These are phyloP conservation scores for Actinernus sp. DNA, from an alignment of 92 coral and sea anemone species.

Conservation along the genomic window DNA sequence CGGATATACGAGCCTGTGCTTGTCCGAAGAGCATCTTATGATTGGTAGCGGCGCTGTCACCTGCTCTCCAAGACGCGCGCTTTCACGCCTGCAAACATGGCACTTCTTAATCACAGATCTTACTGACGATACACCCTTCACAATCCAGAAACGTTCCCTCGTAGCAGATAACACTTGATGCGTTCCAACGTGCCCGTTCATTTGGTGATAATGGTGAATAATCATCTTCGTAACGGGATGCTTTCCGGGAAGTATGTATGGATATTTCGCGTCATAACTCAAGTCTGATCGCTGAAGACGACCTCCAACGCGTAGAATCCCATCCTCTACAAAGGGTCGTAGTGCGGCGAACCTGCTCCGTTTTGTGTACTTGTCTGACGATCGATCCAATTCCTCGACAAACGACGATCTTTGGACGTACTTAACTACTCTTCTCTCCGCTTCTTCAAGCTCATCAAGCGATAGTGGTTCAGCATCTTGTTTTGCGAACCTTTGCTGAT, in stretches of 20 bases:
- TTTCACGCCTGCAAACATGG: conserved; percentile 56
- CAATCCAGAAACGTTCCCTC: conserved; percentile 52
- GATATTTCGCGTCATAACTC: conserved; percentile 50
- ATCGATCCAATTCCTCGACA: conserved; percentile 5
- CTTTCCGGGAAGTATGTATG: conserved; percentile 31
- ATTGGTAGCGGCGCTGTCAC: conserved; percentile 57
- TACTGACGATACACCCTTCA: conserved; percentile 44
- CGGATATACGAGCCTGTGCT: conserved; percentile 40
- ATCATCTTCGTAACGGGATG: conserved; percentile 35
- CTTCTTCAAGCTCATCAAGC: conserved; percentile 10
- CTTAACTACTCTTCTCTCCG: conserved; percentile 40
- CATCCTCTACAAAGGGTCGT: conserved; percentile 17
- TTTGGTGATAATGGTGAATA: too few species aligned
- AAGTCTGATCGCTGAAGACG: conserved; percentile 31
- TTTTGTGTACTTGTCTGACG: neutral
- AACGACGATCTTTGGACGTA: conserved; percentile 40
- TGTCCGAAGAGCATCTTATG: conserved; percentile 59
- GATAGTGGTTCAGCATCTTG: neutral
- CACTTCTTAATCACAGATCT: conserved; percentile 34
- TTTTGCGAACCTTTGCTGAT: too few species aligned
- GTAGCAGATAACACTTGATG: conserved; percentile 40
- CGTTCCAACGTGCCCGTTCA: conserved; percentile 67
- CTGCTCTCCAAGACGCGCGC: conserved; percentile 44
- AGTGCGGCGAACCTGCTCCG: conserved; percentile 3
- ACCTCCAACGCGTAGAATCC: conserved; percentile 49